Conservation (phyloP, 2,113 vertebrate species). For the Mixornis gularis region DNA sequence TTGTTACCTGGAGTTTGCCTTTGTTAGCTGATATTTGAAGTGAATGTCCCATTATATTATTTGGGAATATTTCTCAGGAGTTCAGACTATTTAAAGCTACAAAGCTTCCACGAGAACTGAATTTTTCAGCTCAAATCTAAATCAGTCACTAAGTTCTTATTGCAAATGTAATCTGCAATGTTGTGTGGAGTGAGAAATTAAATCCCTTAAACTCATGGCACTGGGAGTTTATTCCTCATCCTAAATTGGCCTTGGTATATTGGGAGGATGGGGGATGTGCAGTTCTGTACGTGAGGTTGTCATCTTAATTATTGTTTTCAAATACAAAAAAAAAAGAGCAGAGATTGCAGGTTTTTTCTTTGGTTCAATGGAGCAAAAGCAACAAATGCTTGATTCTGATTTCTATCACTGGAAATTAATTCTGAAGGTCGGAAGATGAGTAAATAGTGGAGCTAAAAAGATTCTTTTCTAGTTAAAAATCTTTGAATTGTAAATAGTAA, state of each 20-base stretch:
- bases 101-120: neutral
- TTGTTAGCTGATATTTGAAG: neutral
- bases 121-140: neutral
- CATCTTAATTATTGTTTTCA: neutral
- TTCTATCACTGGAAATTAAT: neutral
- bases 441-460: neutral
- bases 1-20: neutral
- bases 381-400: neutral
- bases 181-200: neutral
- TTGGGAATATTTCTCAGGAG: neutral
- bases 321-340: neutral
- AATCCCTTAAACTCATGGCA: neutral
- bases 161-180: neutral
- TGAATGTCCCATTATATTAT: neutral
- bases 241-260: neutral
- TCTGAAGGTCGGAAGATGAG: neutral
- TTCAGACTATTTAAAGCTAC: conserved; percentile 8
- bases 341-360: neutral
- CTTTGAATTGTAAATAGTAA: neutral
- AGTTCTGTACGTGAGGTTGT: neutral
- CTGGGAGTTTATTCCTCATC: neutral
- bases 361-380: neutral
- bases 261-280: neutral
- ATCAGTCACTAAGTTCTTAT: neutral
- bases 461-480: neutral